These are phyloP conservation scores for Catotricha subobsoleta DNA, from an alignment of 2,888 invertebrate genomes.

Conservation along the genomic window DNA sequence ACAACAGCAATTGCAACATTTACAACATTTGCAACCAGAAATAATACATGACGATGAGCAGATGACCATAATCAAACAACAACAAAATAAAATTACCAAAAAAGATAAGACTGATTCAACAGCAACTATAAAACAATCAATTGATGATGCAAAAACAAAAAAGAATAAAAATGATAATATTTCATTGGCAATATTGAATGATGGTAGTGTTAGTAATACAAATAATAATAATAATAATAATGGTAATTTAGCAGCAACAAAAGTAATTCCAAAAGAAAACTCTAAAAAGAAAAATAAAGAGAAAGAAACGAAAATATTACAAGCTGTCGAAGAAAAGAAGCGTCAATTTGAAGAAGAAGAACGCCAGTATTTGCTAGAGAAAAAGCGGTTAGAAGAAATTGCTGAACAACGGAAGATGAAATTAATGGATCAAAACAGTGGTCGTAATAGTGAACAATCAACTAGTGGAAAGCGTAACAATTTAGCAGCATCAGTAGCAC, in stretches of 20 bases:
- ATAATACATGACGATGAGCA: background rate
- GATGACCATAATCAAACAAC: too few species aligned
- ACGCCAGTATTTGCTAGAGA: slow-evolving; percentile 23
- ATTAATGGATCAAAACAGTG: slow-evolving; percentile 4
- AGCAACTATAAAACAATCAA: background rate
- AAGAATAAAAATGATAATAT: slow-evolving; percentile 1
- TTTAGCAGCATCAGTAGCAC: slow-evolving; percentile 15
- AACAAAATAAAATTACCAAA: too few species aligned
- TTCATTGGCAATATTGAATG: background rate
- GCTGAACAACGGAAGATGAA: slow-evolving; percentile 20
- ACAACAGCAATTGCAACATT: slow-evolving; percentile 3
- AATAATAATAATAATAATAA: background rate
- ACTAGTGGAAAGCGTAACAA: slow-evolving; percentile 2
- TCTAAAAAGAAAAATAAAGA: slow-evolving; percentile 22
- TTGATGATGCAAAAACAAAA: background rate
- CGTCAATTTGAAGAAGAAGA: slow-evolving; percentile 21
- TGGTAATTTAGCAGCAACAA: slow-evolving; percentile 4
- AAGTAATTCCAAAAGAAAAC: slow-evolving; percentile 11
- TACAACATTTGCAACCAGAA: slow-evolving; percentile 2
- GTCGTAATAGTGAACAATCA: slow-evolving; percentile 9
- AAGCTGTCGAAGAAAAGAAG: slow-evolving; percentile 8
- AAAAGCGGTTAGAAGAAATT: slow-evolving; percentile 25
- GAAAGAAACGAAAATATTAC: slow-evolving; percentile 24
- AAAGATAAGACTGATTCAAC: background rate
- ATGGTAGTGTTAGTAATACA: slow-evolving; percentile 1